Evolutionary conservation across 2,797 vertebrate genomes (phyloP).

Genomic region (Sebastes diploproa): DNA sequence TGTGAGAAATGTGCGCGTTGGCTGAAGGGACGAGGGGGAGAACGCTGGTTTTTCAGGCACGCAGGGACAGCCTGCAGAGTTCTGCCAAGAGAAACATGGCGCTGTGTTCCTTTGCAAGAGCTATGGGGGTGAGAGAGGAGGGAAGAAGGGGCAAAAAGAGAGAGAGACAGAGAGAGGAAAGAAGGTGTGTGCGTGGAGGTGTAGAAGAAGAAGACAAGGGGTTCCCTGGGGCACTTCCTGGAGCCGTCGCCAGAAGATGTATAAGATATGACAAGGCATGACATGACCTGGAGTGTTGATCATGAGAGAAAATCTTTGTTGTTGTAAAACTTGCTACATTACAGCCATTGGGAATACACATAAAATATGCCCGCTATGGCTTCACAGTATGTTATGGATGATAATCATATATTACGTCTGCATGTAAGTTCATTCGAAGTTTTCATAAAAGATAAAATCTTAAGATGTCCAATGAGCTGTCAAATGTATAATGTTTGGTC

Average conservation of each 20-base stretch:
- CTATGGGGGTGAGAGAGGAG: slow-evolving; percentile 69
- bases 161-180: slow-evolving; percentile 9
- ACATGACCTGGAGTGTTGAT: slow-evolving; percentile 47
- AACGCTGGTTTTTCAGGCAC: slow-evolving; percentile 81
- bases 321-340: slow-evolving; percentile 14
- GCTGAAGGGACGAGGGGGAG: slow-evolving; percentile 78
- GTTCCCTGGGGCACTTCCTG: slow-evolving; percentile 68
- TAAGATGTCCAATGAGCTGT: slow-evolving; percentile 51
- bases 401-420: slow-evolving; percentile 42
- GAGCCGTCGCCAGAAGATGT: slow-evolving; percentile 54
- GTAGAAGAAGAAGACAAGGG: slow-evolving; percentile 51
- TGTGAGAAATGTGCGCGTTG: slow-evolving; percentile 84
- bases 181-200: slow-evolving; percentile 29
- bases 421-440: slow-evolving; percentile 47
- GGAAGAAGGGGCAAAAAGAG: slow-evolving; percentile 50
- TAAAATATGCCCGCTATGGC: slow-evolving; percentile 33
- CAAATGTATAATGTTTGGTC: slow-evolving; percentile 54
- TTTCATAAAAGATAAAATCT: slow-evolving; percentile 63
- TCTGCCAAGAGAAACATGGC: slow-evolving; percentile 86
- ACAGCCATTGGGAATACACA: slow-evolving; percentile 4
- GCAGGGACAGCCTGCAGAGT: slow-evolving; percentile 83
- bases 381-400: slow-evolving; percentile 24
- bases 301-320: slow-evolving; percentile 39
- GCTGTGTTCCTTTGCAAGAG: slow-evolving; percentile 77
- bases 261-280: slow-evolving; percentile 45